Evolutionary conservation across 2,888 invertebrate genomes (phyloP).

Genomic region (Ectemnius continuus): DNA sequence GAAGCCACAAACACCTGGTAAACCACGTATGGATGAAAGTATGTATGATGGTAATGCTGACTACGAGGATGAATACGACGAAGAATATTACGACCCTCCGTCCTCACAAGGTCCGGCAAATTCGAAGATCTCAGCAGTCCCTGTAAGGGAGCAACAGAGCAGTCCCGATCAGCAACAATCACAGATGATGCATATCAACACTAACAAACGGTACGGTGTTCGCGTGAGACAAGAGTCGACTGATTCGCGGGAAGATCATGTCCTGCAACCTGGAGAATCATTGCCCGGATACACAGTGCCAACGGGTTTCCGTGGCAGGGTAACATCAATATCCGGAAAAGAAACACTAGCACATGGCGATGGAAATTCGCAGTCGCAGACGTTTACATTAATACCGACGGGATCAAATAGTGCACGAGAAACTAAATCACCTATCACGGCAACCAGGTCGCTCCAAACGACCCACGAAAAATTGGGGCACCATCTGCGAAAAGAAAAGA

Average conservation of each 20-base stretch:
- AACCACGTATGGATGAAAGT: constrained; percentile 42
- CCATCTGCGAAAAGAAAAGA: constrained; percentile 1
- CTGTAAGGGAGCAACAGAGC: constrained; percentile 40
- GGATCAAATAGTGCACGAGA: constrained; percentile 47
- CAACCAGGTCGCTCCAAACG: constrained; percentile 65
- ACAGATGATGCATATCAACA: constrained; percentile 83
- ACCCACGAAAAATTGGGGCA: constrained; percentile 49
- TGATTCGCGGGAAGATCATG: constrained; percentile 79
- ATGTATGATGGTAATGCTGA: constrained; percentile 79
- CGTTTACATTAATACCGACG: constrained; percentile 77
- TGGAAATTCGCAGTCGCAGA: constrained; percentile 85
- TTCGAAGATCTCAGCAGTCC: constrained; percentile 40
- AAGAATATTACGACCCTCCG: constrained; percentile 72
- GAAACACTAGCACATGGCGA: constrained; percentile 79
- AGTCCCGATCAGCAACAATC: constrained; percentile 74
- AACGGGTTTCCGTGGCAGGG: constrained; percentile 84
- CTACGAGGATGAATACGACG: constrained; percentile 83
- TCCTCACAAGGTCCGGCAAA: constrained; percentile 13
- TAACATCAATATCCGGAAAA: constrained; percentile 82
- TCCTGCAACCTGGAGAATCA: constrained; percentile 83
- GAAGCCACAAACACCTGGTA: constrained; percentile 31
- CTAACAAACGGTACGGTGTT: constrained; percentile 81
- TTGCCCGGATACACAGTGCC: constrained; percentile 86
- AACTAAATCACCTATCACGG: constrained; percentile 62
- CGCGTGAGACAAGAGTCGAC: constrained; percentile 82